These are phyloP conservation scores for Anabas testudineus DNA, from an alignment of 2,797 vertebrate genomes.

Conservation along the genomic window DNA sequence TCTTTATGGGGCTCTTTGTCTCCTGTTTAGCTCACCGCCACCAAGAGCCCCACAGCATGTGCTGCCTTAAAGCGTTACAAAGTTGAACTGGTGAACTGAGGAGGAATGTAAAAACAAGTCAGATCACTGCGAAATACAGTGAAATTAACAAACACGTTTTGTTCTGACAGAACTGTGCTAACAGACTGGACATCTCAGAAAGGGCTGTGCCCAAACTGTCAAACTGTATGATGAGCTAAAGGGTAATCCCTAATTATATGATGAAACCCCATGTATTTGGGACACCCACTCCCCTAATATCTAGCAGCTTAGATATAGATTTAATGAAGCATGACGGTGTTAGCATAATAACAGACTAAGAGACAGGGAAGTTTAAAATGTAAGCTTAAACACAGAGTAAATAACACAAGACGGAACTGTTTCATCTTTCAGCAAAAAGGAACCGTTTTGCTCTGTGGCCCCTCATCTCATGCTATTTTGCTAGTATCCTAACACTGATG, in stretches of 20 bases:
- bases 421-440: slow-evolving; percentile 20
- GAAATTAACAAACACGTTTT: background rate
- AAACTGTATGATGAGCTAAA: slow-evolving; percentile 69
- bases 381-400: slow-evolving; percentile 4
- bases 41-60: slow-evolving; percentile 33
- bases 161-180: slow-evolving; percentile 30
- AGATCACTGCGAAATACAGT: background rate
- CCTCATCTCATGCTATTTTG: background rate
- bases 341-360: slow-evolving; percentile 45
- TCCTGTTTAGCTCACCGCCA: slow-evolving; percentile 38
- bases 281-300: slow-evolving; percentile 64
- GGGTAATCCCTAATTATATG: slow-evolving; percentile 79
- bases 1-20: slow-evolving; percentile 69
- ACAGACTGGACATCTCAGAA: slow-evolving; percentile 53
- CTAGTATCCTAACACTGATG: background rate
- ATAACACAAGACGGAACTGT: slow-evolving; percentile 21
- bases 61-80: slow-evolving; percentile 38
- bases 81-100: slow-evolving; percentile 37
- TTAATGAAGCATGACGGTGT: slow-evolving; percentile 44
- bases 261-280: slow-evolving; percentile 53
- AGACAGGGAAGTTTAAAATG: slow-evolving; percentile 21
- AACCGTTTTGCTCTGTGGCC: slow-evolving; percentile 29
- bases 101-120: slow-evolving; percentile 26
- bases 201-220: slow-evolving; percentile 78
- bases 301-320: slow-evolving; percentile 48